A percentile compares a stretch with the other conserved stretches of the same genome.
These are phyloP conservation scores for Amyelois transitella DNA, from an alignment of 1,140 invertebrate species.

Conservation along the genomic window DNA sequence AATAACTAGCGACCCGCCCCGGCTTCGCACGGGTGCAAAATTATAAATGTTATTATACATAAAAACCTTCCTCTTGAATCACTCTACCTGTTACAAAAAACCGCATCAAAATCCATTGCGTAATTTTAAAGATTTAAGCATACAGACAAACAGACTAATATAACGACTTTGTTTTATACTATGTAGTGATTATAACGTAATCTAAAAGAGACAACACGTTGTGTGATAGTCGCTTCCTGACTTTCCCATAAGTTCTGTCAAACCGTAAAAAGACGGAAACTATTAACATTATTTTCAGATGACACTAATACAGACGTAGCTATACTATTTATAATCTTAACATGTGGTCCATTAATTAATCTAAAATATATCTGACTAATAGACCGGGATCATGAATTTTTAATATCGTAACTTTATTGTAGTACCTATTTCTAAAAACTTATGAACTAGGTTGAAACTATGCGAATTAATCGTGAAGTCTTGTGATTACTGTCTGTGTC, in stretches of 20 bases:
- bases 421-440: no score
- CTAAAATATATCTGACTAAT: background rate
- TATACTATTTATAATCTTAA: background rate
- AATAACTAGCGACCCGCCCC: no score
- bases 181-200: no score
- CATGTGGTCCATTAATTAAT: background rate
- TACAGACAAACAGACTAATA: background rate
- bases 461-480: no score
- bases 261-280: background rate
- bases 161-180: background rate
- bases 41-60: no score
- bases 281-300: background rate
- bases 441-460: no score
- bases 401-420: background rate
- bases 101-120: no score
- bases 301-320: background rate
- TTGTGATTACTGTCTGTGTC: no score
- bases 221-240: constrained; percentile 28
- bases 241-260: constrained; percentile 37
- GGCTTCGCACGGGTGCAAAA: background rate
- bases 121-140: no score
- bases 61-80: no score
- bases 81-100: no score
- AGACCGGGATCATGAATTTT: background rate
- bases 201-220: constrained; percentile 11